Evolutionary conservation across 2,113 vertebrate genomes (phyloP), one percentile per base, ranked within the genome.

Genomic region (Hippocampus comes): DNA sequence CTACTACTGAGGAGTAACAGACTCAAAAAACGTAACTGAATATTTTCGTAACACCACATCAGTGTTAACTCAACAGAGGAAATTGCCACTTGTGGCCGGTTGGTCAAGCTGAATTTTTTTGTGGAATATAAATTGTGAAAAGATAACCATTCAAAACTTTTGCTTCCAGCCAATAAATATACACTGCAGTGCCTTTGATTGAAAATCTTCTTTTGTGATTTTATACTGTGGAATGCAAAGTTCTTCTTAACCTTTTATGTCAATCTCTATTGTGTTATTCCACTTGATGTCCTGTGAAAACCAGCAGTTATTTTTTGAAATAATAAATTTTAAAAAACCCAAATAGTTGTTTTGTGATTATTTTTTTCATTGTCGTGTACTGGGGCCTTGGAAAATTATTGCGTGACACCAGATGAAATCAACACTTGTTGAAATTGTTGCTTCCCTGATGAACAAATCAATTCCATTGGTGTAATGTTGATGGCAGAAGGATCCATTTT

Each of bases 1-100:
- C 77, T 63, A 69, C 78, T 63, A 61, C 73, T 84, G 77, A 77
- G 25, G 63, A 53, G 73, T 61, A 59, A 70, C 64, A 63, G 21
- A 51, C 73, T 76, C 67, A 67, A 34, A 67, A 48, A 75, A 70
- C 0, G 74, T 71, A 70, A 69, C 21, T 23, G 53, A 56, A 23
- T 56, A 56, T n/a, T n/a, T 23, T 56, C n/a, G 23, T 0, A 56
- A n/a, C 53, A 56, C 9, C 21, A 56, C 75, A 61, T 34, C 27
- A 8, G 59, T 61, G 23, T 23, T 23, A 15, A 27, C 12, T 15
- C n/a, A 0, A 27, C 5, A 59, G 5, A 3, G 25, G 4, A 59
- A 25, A 59, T 25, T 27, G 12, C 2, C 2, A 38, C 2, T 61
- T 15, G 57, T 17, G 25, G 5, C 25, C 27, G 38, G 27, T 21